A percentile compares a stretch with the other conserved stretches of the same genome.
phyloP scores from a whole-genome alignment of 2,113 vertebrate genomes.

The Camarhynchus parvulus region DNA sequence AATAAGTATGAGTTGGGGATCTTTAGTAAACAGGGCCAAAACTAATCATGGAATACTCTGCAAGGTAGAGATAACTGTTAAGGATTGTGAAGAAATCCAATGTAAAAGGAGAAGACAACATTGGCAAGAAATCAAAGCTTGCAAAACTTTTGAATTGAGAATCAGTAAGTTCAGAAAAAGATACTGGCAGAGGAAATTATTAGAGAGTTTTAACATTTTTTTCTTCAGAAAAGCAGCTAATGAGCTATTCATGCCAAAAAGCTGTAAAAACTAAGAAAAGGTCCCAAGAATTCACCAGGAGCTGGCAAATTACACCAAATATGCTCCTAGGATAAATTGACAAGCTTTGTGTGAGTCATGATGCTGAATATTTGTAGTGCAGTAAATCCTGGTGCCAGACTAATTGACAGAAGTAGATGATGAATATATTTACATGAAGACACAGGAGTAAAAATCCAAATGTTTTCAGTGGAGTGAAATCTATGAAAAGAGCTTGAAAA shows the following conservation, averaged over 20 bases:
- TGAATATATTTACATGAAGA: neutral
- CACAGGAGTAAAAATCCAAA: neutral
- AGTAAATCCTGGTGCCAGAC: neutral
- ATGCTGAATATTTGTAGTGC: neutral
- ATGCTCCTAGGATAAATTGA: neutral
- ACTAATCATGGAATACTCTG: neutral
- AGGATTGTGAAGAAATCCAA: neutral
- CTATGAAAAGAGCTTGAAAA: neutral
- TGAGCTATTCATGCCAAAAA: neutral
- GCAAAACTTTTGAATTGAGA: neutral
- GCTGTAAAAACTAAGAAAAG: neutral
- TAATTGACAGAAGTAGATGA: neutral
- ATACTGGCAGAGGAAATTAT: neutral
- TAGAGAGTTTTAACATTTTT: neutral
- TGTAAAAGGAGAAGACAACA: neutral
- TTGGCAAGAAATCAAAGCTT: constrained; percentile 10
- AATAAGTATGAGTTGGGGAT: neutral
- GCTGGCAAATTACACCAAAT: neutral
- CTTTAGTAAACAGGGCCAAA: neutral
- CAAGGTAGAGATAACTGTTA: neutral
- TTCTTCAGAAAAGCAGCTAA: constrained; percentile 20
- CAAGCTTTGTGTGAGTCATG: neutral
- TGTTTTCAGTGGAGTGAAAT: neutral
- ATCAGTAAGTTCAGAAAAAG: neutral
- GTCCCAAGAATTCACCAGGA: neutral